Percentiles rank a stretch among this genome's conserved stretches.
Conservation (phyloP, 2,797 vertebrate species). For the Parambassis ranga region DNA sequence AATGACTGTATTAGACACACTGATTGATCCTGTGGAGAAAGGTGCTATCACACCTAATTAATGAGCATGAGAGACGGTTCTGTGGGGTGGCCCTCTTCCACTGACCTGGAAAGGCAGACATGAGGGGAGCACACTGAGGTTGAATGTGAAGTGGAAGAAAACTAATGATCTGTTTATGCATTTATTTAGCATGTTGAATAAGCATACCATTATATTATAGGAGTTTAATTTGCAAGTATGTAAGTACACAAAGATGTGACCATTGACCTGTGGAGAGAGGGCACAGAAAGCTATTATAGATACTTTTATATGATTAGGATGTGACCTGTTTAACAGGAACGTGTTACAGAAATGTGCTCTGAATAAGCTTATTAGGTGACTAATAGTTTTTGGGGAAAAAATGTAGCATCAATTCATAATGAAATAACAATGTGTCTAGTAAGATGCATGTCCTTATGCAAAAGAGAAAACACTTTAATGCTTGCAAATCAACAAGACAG, state of each 20-base stretch:
- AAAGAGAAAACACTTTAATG: too few relatives aligned
- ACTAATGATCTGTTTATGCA: slow-evolving; percentile 53
- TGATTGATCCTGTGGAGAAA: slow-evolving; percentile 71
- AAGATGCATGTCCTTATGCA: neutral
- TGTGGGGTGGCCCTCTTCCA: slow-evolving; percentile 38
- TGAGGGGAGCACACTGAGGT: slow-evolving; percentile 12
- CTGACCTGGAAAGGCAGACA: slow-evolving; percentile 58
- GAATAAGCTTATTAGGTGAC: neutral
- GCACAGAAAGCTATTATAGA: neutral
- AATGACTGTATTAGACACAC: slow-evolving; percentile 72
- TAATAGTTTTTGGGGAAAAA: neutral
- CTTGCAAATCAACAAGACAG: too few relatives aligned
- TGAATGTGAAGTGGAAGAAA: slow-evolving; percentile 16
- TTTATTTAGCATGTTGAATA: slow-evolving; percentile 23
- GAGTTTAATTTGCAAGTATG: slow-evolving; percentile 20
- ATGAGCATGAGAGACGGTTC: slow-evolving; percentile 45
- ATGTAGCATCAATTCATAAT: neutral
- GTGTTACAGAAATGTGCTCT: neutral
- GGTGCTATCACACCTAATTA: slow-evolving; percentile 66
- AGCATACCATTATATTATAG: slow-evolving; percentile 12
- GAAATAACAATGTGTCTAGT: neutral
- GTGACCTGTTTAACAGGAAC: neutral
- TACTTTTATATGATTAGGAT: neutral
- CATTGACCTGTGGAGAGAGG: slow-evolving; percentile 12
- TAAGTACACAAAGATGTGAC: slow-evolving; percentile 2